Percentiles rank a stretch among this genome's conserved stretches.
Evolutionary conservation across 2,113 vertebrate genomes (phyloP).

Genomic region (Probosciger aterrimus): DNA sequence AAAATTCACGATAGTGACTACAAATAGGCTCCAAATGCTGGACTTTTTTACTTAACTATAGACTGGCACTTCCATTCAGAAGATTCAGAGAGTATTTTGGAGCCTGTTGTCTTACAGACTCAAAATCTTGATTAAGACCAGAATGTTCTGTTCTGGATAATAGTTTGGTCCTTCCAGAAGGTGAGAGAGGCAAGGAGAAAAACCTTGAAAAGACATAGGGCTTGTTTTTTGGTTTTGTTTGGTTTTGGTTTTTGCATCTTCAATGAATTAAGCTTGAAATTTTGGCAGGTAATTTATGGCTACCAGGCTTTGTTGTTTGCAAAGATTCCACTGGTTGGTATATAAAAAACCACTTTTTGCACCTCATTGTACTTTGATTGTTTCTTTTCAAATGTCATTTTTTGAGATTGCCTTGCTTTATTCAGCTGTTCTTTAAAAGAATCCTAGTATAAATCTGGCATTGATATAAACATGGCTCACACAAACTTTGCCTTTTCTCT

Average conservation of each 20-base stretch:
- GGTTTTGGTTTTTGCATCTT: not conserved
- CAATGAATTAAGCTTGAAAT: not conserved
- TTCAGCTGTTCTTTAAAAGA: not conserved
- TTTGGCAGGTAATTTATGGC: not conserved
- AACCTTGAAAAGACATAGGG: not conserved
- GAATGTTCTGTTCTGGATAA: not conserved
- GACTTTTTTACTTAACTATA: not conserved
- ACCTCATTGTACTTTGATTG: not conserved
- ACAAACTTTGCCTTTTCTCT: not conserved
- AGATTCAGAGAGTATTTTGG: not conserved
- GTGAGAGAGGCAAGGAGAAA: not conserved
- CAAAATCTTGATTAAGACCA: not conserved
- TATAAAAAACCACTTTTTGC: not conserved
- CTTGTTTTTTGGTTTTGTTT: not conserved
- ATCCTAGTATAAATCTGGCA: not conserved
- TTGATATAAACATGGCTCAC: not conserved
- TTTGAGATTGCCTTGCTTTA: not conserved
- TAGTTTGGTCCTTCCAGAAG: not conserved
- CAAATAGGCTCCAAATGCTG: not conserved
- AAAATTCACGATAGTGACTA: not conserved
- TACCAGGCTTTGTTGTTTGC: not conserved
- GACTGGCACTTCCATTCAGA: not conserved
- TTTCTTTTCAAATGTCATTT: not conserved
- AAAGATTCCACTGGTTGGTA: not conserved
- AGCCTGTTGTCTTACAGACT: not conserved